Percentiles rank a stretch among this genome's conserved stretches.
phyloP scores from a whole-genome alignment of 2,113 vertebrate genomes.

The Zosterops lateralis region DNA sequence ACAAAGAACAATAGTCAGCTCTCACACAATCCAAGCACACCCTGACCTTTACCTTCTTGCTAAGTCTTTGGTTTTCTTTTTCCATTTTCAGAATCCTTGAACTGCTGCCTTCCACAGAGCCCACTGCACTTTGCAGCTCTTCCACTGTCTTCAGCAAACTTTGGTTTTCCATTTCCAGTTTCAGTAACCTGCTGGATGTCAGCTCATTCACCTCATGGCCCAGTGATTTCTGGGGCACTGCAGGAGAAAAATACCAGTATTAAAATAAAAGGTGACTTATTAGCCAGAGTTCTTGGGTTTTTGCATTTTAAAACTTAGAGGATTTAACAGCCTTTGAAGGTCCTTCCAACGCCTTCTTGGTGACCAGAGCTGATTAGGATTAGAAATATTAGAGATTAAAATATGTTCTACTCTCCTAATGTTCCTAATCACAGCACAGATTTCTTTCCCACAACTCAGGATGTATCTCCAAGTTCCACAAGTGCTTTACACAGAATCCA shows the following conservation, averaged over 20 bases:
- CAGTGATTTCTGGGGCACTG: constrained; percentile 92
- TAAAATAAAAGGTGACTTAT: neutral
- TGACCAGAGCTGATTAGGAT: neutral
- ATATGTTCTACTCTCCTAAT: neutral
- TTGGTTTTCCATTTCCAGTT: constrained; percentile 98
- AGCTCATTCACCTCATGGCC: constrained; percentile 94
- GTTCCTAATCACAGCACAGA: neutral
- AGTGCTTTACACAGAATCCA: neutral
- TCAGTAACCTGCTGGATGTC: constrained; percentile 91
- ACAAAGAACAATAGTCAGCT: neutral
- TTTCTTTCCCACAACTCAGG: neutral
- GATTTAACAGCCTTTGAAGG: neutral
- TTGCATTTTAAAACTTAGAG: neutral
- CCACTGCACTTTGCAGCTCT: constrained; percentile 80
- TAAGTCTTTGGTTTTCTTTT: constrained; percentile 91
- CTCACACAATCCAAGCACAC: neutral
- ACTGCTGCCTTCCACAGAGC: constrained; percentile 74
- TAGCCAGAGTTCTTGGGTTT: neutral
- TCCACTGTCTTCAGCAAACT: constrained; percentile 90
- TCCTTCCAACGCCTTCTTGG: neutral
- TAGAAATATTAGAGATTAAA: neutral
- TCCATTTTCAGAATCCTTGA: constrained; percentile 82
- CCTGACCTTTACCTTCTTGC: constrained; percentile 80
- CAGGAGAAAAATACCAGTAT: neutral
- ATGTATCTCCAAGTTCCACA: neutral